These are phyloP conservation scores for Heliconius eleuchia DNA, from an alignment of 1,140 invertebrate species.

Conservation along the genomic window DNA sequence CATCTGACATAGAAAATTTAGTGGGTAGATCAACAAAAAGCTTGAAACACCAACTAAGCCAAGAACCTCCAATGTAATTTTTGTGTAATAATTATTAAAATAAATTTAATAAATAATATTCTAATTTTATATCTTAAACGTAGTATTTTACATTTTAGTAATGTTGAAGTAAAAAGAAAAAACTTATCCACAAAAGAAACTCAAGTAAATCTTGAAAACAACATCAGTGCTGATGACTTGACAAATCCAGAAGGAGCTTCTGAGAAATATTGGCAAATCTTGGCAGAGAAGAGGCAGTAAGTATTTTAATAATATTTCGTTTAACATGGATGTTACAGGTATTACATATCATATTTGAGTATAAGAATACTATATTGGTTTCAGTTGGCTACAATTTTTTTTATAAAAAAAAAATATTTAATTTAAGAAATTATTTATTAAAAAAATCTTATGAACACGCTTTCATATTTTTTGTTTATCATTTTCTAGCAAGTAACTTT, in stretches of 20 bases:
- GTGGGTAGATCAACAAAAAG: conserved; percentile 80
- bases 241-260: conserved; percentile 83
- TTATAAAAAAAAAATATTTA: no score
- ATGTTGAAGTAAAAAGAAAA: conserved; percentile 68
- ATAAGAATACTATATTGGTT: no score
- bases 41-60: conserved; percentile 69
- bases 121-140: background rate
- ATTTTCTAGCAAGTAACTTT: no score
- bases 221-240: conserved; percentile 83
- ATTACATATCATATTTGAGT: no score
- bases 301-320: conserved; percentile 36
- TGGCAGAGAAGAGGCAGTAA: conserved; percentile 85
- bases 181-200: conserved; percentile 74
- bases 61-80: conserved; percentile 56
- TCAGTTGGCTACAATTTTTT: no score
- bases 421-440: no score
- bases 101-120: background rate
- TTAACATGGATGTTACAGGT: background rate
- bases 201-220: conserved; percentile 81
- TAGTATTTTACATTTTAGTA: conserved; percentile 50
- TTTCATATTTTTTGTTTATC: conserved; percentile 26
- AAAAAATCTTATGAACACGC: background rate
- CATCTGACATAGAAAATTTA: conserved; percentile 85
- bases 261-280: conserved; percentile 85
- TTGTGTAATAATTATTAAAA: background rate